A percentile compares a stretch with the other conserved stretches of the same genome.
These are phyloP conservation scores for Sciurus niger DNA, from an alignment of 2,113 vertebrate species.

Conservation along the genomic window DNA sequence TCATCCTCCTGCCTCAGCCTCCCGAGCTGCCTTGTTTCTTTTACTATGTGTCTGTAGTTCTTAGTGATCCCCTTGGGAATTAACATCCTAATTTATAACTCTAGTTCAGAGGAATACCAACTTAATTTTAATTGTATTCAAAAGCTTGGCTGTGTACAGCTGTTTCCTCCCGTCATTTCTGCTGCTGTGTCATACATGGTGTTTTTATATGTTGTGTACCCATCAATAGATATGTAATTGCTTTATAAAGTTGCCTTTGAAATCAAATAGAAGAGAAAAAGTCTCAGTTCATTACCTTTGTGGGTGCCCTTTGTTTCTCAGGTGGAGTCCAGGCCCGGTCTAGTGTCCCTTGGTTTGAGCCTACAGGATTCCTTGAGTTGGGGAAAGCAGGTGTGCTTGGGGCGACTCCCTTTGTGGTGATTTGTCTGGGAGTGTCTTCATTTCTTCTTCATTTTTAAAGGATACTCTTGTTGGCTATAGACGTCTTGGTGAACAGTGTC, in stretches of 20 bases:
- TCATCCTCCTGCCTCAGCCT: too few relatives aligned
- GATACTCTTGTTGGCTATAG: not conserved
- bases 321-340: not conserved
- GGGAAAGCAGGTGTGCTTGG: not conserved
- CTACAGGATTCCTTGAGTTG: not conserved
- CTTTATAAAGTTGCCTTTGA: not conserved
- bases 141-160: not conserved
- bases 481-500: rapidly evolving
- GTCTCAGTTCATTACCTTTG: not conserved
- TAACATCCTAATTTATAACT: not conserved
- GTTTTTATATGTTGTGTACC: not conserved
- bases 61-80: not conserved
- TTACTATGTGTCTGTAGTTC: not conserved
- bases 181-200: not conserved
- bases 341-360: not conserved
- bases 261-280: not conserved
- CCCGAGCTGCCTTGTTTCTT: not conserved
- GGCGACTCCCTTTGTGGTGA: not conserved
- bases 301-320: not conserved
- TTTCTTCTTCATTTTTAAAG: not conserved
- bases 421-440: not conserved
- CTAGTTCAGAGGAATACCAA: not conserved
- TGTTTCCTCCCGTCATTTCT: not conserved
- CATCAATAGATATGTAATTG: not conserved
- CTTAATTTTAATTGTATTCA: not conserved